Evolutionary conservation across 2,797 vertebrate species (phyloP), one percentile per base, ranked within the genome.

Genomic region (Onychomys arenicola): DNA sequence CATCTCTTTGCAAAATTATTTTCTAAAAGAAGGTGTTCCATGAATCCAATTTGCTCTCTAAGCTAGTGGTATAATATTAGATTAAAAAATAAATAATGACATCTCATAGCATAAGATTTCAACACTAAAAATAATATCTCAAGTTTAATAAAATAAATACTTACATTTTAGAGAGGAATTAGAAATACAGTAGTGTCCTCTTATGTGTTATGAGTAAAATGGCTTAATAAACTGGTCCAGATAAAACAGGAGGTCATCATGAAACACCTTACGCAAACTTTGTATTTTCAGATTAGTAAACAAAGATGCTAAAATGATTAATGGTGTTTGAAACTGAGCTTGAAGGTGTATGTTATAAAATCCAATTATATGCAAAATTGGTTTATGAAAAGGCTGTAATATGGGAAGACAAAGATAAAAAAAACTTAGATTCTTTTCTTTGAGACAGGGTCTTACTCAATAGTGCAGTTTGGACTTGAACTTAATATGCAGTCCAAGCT

Each of bases 1-100:
- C 61, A 96, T 91, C 67, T 67, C 73, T 81, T 89, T 97, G 63
- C 82, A 93, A 97, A 97, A 96, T 96, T 96, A 90, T 76, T 93
- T 95, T 95, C 25, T 75, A 88, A 96, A 93, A 96, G 84, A 75
- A 97, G 94, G 84, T 82, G 49, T 94, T 93, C 94, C 89, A 89
- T 94, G 52, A 82, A 57, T 77, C 78, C 57, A 63, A 27, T 80
- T 94, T 95, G 37, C 91, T 90, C 95, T 97, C 81, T 73, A 84
- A 97, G 77, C 71, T 89, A 96, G 65, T 73, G 34, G 16, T 93
- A 59, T 55, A 89, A 43, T 32, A 71, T 59, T 63, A 46, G 55
- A 90, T 91, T 29, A 5, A 40, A 93, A 89, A 93, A 96, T 59
- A 82, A 65, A 76, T 61, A 52, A 69, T 43, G 29, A 76, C 73